Evolutionary conservation across 2,888 invertebrate genomes (phyloP).

Genomic region (Brenthis hecate): DNA sequence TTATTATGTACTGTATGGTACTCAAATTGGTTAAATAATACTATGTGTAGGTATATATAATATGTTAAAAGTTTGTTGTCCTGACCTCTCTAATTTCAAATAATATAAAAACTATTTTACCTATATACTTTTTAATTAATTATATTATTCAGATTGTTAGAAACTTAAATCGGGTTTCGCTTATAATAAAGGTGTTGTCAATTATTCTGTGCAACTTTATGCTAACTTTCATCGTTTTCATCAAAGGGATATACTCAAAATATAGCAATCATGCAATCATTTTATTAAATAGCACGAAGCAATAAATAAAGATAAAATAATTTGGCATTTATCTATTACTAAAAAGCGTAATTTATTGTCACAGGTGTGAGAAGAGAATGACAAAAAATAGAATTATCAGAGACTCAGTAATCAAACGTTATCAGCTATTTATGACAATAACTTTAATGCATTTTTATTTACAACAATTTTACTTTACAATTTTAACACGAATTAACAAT

Average conservation of each 20-base stretch:
- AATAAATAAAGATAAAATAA: slow-evolving; percentile 23
- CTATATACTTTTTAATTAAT: too few species aligned
- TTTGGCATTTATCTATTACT: slow-evolving; percentile 74
- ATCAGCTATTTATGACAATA: slow-evolving; percentile 43
- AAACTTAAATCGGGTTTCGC: not conserved
- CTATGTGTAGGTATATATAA: too few species aligned
- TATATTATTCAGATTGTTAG: too few species aligned
- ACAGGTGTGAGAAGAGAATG: slow-evolving; percentile 75
- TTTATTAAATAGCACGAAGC: slow-evolving; percentile 11
- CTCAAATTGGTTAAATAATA: too few species aligned
- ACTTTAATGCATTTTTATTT: slow-evolving; percentile 46
- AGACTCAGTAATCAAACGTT: slow-evolving; percentile 39
- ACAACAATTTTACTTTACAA: slow-evolving; percentile 60
- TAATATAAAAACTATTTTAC: too few species aligned
- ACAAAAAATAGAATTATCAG: slow-evolving; percentile 53
- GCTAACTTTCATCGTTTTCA: not conserved
- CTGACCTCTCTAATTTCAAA: too few species aligned
- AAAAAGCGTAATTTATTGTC: slow-evolving; percentile 82
- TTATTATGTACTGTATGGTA: too few species aligned
- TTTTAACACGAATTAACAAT: slow-evolving; percentile 62
- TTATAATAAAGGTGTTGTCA: not conserved
- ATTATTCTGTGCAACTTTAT: not conserved
- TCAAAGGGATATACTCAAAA: slow-evolving; percentile 1
- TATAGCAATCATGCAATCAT: not conserved
- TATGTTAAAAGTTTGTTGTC: too few species aligned